A percentile compares a stretch with the other conserved stretches of the same genome.
Evolutionary conservation across 2,113 vertebrate species (phyloP).

Genomic region (Salvelinus namaycush): DNA sequence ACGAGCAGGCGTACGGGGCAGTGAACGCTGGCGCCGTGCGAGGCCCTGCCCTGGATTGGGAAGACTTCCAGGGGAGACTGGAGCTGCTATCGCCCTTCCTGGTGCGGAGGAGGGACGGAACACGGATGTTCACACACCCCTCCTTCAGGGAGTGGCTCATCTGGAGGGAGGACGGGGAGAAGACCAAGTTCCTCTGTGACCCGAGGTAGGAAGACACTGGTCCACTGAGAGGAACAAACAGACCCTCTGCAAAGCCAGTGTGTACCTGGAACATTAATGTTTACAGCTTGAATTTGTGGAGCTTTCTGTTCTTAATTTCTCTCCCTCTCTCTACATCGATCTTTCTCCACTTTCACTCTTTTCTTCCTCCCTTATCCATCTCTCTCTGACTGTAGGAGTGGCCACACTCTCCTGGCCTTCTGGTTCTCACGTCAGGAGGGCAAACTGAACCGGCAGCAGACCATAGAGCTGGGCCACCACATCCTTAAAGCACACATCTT

Average conservation of each 20-base stretch:
- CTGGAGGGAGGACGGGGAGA: conserved; percentile 98
- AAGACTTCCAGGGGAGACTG: conserved; percentile 95
- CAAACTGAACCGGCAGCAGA: conserved; percentile 96
- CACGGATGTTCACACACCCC: conserved; percentile 97
- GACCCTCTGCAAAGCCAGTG: no score
- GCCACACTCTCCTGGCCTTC: conserved; percentile 97
- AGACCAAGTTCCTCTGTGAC: conserved; percentile 98
- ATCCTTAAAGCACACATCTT: conserved; percentile 99
- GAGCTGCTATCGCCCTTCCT: conserved; percentile 98
- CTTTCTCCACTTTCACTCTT: conserved; percentile 36
- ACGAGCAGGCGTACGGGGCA: conserved; percentile 97
- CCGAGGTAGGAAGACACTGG: conserved; percentile 78
- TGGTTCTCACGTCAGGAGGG: conserved; percentile 97
- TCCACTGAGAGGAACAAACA: no score
- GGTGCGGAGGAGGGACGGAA: conserved; percentile 94
- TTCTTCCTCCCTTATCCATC: not conserved
- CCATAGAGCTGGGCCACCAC: conserved; percentile 97
- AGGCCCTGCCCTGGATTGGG: conserved; percentile 91
- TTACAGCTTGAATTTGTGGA: no score
- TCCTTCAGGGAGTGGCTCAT: conserved; percentile 99
- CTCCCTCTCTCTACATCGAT: no score
- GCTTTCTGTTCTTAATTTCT: no score
- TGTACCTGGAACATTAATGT: no score
- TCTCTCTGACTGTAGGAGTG: conserved; percentile 92
- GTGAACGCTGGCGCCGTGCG: conserved; percentile 91